Conservation (phyloP, 2,888 invertebrate species). For the Thereva unica region DNA sequence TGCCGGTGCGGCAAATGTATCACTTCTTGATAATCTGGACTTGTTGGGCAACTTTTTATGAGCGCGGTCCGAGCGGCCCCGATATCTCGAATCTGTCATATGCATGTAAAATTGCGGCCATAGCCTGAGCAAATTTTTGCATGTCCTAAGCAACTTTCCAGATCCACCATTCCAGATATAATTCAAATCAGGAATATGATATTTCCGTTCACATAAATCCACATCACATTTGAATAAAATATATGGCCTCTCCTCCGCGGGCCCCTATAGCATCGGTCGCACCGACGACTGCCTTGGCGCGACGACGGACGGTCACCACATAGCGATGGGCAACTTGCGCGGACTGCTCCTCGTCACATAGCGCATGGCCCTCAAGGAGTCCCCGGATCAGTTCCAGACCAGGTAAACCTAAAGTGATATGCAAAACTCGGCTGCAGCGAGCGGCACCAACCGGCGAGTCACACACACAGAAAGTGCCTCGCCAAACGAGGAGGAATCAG, state of each 20-base stretch:
- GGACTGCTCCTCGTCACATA: constrained; percentile 13
- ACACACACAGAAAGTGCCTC: constrained; percentile 29
- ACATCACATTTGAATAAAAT: constrained; percentile 41
- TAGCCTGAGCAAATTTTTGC: constrained; percentile 15
- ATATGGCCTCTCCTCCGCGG: constrained; percentile 20
- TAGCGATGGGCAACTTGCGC: constrained; percentile 25
- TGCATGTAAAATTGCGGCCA: constrained; percentile 21
- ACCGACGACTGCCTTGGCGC: background rate
- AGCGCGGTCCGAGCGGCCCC: background rate
- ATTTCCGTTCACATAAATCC: constrained; percentile 41
- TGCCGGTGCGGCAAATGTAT: background rate
- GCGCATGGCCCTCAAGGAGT: background rate
- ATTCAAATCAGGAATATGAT: constrained; percentile 41
- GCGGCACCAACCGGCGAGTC: constrained; percentile 21
- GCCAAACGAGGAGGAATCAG: constrained; percentile 35
- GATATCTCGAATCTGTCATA: constrained; percentile 27
- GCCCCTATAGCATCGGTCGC: background rate
- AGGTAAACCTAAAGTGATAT: constrained; percentile 20
- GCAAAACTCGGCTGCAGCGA: constrained; percentile 9
- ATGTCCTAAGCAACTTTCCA: constrained; percentile 19
- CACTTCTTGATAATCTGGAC: constrained; percentile 16
- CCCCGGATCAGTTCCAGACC: background rate
- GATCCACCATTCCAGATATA: constrained; percentile 39
- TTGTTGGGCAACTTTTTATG: constrained; percentile 18
- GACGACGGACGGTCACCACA: constrained; percentile 5